Base-by-base conservation (phyloP, 2,113 vertebrate genomes). In the Epinephelus lanceolatus region DNA sequence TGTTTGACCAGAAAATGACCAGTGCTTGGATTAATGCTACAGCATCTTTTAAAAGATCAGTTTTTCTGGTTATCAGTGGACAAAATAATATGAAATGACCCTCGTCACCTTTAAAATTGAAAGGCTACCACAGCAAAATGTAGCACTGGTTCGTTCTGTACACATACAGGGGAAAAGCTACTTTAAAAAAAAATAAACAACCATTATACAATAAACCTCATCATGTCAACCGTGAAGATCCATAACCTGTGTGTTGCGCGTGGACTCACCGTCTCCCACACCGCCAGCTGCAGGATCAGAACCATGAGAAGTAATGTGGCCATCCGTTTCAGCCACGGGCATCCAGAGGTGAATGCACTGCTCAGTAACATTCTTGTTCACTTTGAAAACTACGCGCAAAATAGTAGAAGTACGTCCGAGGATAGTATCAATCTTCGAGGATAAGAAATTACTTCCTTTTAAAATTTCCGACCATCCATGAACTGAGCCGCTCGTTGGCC, bases 201-300 rank as follows among this genome's bases (percentile, higher is more conserved):
- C 15, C 49, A 51, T 23, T 21, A 18, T 45, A 45, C 9, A 8
- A 45, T 4, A 14, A 7, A 61, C 7, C 17, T 33, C 61, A 25
- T 55, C 33, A 8, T 37, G 30, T 8, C 13, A 15, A 10, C 9
- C 77, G 47, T 13, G 47, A 42, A 12, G 57, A 56, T 18, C 33
- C 14, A 40, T 8, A 40, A 33, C 15, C 27, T 2, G 33, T 11
- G 53, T 9, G 45, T 14, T 51, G 11, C 14, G 17, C 3, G 27
- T 14, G 42, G n/a, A 88, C 91, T 91, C 87, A 93, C 91, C 91
- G 73, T 57, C 4, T 78, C 27, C 83, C 85, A 87, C 4, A 70
- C 21, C 30, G 55, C 45, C 73, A 81, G 79, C 88, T 86, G 88
- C 84, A 90, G 76, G 12, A 89, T 0, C 37, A 89, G 70, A 82